Base-by-base conservation (phyloP, 2,797 vertebrate genomes). In the Gallirallus australis region DNA sequence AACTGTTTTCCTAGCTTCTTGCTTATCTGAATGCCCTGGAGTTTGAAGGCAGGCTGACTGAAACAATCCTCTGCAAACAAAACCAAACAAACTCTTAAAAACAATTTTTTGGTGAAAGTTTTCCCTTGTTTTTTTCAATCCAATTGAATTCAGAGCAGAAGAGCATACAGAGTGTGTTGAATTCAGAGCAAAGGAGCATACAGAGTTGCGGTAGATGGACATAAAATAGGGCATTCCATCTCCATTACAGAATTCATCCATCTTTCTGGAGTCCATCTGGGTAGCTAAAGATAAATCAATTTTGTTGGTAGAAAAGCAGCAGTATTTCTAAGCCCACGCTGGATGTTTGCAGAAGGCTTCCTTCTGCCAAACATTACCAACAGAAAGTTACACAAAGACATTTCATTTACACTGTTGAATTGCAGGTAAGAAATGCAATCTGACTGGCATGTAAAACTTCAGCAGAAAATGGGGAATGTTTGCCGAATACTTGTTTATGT, bases 241-340 rank as follows among this genome's bases (percentile, higher is more conserved):
- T 92, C 68, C 21, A 21, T 92, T 89, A 91, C 47, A 85, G 64
- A 92, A 94, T 80, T 60, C 45, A 86, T 80, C 60, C 35, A 17
- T 93, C 90, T 94, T 90, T 79, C 73, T 69, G n/a, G 60, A 92
- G 40, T 82, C 78, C 63, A 30, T 70, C 33, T 81, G 73, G 73
- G 82, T 82, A 96, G 54, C 40, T 86, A 48, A 87, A 76, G 90
- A 90, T 79, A 66, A 88, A 76, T 91, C 82, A 60, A n/a, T 78
- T 90, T 85, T 77, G n/a, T 84, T 72, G 64, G 83, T 81, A 84
- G 84, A 89, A 93, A 94, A 90, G 82, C 63, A 90, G 48, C 76
- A 82, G 9, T 91, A 73, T 93, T 88, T 96, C 94, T 52, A 48
- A 82, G 42, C 57, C 56, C 63, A 68, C 0, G 0, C 2, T 94